A percentile compares a stretch with the other conserved stretches of the same genome.
Evolutionary conservation across 2,797 vertebrate species (phyloP).

Genomic region (Cossypha polioptera): DNA sequence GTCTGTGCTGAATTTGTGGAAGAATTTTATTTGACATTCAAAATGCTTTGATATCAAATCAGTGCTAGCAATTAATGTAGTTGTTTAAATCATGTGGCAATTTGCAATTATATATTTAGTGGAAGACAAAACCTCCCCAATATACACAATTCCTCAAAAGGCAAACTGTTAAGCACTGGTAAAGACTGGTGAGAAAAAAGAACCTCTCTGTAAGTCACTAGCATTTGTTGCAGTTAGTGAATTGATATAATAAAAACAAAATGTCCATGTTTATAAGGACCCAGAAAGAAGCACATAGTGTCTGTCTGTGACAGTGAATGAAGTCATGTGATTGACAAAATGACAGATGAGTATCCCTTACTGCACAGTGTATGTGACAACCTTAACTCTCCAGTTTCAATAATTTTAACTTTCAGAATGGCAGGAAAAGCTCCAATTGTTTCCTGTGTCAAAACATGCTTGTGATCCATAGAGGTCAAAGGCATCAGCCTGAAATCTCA

Average conservation of each 20-base stretch:
- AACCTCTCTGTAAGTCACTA: background rate
- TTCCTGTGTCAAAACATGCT: background rate
- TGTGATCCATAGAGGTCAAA: background rate
- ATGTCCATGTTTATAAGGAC: background rate
- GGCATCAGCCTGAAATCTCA: background rate
- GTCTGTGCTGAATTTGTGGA: background rate
- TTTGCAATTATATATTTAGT: background rate
- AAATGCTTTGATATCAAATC: background rate
- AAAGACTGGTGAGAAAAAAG: background rate
- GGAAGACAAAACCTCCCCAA: background rate
- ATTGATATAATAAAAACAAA: background rate
- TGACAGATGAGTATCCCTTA: background rate
- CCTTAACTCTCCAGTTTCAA: background rate
- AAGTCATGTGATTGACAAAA: background rate
- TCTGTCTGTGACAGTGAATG: background rate
- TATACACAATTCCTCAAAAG: background rate
- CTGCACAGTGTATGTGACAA: background rate
- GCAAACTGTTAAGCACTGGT: background rate
- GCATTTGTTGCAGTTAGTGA: background rate
- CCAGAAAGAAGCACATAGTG: background rate
- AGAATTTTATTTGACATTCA: background rate
- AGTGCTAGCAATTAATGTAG: background rate
- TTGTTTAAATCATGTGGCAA: background rate
- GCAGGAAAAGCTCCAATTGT: background rate
- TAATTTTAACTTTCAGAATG: background rate